Conservation (phyloP, 1,140 invertebrate species). For the Lysiphlebus fabarum region DNA sequence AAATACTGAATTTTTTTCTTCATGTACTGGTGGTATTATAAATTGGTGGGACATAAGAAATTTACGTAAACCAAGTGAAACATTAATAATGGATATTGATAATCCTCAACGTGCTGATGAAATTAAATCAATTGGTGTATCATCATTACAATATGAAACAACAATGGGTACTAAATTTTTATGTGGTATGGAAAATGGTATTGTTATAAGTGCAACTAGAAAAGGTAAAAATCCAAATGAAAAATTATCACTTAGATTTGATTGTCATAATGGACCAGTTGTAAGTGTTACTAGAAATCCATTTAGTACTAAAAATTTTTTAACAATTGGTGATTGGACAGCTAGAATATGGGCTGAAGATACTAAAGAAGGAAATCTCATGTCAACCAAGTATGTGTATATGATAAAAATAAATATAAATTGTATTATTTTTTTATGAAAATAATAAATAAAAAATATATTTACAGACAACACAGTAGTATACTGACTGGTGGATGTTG, state of each 20-base stretch:
- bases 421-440: not conserved
- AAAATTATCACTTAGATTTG: constrained; percentile 70
- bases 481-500: constrained; percentile 80
- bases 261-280: constrained; percentile 80
- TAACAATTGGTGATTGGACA: constrained; percentile 85
- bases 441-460: not conserved
- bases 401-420: not conserved
- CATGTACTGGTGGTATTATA: constrained; percentile 80
- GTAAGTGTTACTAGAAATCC: constrained; percentile 79
- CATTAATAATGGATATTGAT: constrained; percentile 74
- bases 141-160: constrained; percentile 79
- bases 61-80: constrained; percentile 73
- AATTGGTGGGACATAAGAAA: constrained; percentile 79
- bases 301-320: constrained; percentile 79
- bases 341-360: constrained; percentile 88
- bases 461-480: constrained; percentile 58
- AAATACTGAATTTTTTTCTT: constrained; percentile 81
- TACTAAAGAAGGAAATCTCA: constrained; percentile 77
- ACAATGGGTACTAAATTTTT: constrained; percentile 73
- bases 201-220: constrained; percentile 75
- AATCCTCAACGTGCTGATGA: constrained; percentile 61
- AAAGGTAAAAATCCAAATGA: constrained; percentile 69
- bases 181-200: constrained; percentile 53
- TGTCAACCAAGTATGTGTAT: constrained; percentile 64
- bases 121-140: constrained; percentile 70